Percentiles rank a stretch among this genome's conserved stretches.
phyloP scores from a whole-genome alignment of 2,113 vertebrate genomes.

The Prolemur simus region DNA sequence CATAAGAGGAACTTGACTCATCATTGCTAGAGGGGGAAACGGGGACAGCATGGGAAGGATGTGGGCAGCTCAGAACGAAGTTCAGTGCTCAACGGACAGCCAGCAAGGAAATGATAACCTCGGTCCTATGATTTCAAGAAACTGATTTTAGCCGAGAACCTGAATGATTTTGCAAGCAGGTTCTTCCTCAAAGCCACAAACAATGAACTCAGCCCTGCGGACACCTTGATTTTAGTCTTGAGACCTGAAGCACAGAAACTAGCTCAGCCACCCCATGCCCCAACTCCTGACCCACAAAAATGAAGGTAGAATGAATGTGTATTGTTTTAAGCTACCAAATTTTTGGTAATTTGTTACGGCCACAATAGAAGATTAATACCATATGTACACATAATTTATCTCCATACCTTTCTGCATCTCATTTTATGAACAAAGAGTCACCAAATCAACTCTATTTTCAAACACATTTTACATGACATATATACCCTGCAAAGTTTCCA shows the following conservation, averaged over 20 bases:
- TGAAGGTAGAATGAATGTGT: neutral
- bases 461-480: neutral
- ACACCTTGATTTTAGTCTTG: neutral
- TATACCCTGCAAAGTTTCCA: neutral
- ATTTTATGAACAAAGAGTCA: neutral
- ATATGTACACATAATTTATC: neutral
- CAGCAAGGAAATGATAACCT: neutral
- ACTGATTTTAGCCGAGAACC: neutral
- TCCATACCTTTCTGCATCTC: neutral
- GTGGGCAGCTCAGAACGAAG: neutral
- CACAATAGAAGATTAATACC: neutral
- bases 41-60: rapidly evolving
- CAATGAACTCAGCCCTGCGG: neutral
- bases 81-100: neutral
- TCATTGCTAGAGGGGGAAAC: rapidly evolving
- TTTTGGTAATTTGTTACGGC: neutral
- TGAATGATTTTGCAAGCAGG: neutral
- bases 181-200: neutral
- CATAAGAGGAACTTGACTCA: rapidly evolving
- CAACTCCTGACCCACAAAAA: neutral
- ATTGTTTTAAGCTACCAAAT: neutral
- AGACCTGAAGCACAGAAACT: neutral
- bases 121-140: neutral
- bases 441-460: neutral
- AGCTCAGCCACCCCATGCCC: too few species aligned